Base-by-base conservation (phyloP, 2,797 vertebrate genomes). In the Onychomys torridus region DNA sequence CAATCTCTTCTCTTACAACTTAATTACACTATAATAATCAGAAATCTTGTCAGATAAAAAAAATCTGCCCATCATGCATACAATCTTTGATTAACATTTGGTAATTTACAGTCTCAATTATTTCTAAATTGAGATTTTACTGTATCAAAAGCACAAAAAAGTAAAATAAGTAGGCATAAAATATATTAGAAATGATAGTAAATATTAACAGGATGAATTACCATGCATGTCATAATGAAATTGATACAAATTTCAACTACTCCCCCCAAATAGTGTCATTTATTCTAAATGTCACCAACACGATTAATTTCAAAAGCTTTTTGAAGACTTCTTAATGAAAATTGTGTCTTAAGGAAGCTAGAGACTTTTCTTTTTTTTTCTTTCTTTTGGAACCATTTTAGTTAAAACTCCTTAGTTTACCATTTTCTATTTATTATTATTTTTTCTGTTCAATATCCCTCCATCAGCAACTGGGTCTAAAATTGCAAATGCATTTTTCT, bases 31-130 rank as follows among this genome's bases (percentile, higher is more conserved):
- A 89, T 9, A 90, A 55, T 73, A 82, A 94, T 91, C 69, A 93
- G 59, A 95, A 94, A 89, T n/a, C 9, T 90, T 63, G 95, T 89
- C n/a, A 93, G 27, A 90, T 57, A 29, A 91, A 94, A 92, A 90
- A 94, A 94, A 73, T 34, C 34, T 69, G 16, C 25, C 32, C 43
- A 85, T 27, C 14, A 65, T n/a, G 14, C 29, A 89, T 52, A 75
- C 25, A 34, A 63, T 76, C 7, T 87, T 59, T 92, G 63, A 86
- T n/a, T 82, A 91, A 78, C 25, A 77, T 29, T 76, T 89, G 61
- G 71, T 91, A 82, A 89, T 78, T 92, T 88, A 65, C 29, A 85
- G 40, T 91, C 29, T 84, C 77, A 88, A 37, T 71, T 84, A 17
- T 88, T 95, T 84, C 25, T 94, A 87, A 89, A 96, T 78, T 32